Evolutionary conservation across 2,888 invertebrate species (phyloP), one percentile per base, ranked within the genome.

Genomic region (Cybosia mesomella): DNA sequence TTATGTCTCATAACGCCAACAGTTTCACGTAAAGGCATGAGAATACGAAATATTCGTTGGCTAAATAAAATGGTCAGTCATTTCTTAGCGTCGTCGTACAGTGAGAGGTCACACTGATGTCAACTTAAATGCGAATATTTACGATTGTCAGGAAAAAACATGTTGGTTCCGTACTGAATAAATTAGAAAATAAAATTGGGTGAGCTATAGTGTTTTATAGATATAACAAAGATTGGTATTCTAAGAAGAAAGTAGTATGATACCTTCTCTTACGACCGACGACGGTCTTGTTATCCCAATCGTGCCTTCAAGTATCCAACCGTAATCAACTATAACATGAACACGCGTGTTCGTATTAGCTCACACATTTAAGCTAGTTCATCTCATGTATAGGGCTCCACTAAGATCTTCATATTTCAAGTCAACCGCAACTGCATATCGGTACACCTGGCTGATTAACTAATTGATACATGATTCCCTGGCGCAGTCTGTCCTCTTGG

Each of bases 41-140:
- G 24, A 59, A 62, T 36, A 61, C 28, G 11, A 49, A 49, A 49
- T n/a, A n/a, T 49, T 32, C 32, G 18, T 18, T 53, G 28, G n/a
- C 43, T n/a, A 66, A 34, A 60, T 54, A 54, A 60, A 66, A 66
- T 36, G 60, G 49, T 39, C 36, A 24, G 58, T 24, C 28, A 24
- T 67, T 58, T 58, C 67, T 58, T 18, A 28, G 53, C 53, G 54
- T 21, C 53, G 28, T 53, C 15, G 57, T 53, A 61, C 39, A 53
- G 67, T 63, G 67, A 63, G 69, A 67, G 58, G 61, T 74, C 58
- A 76, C 13, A 60, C 60, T 62, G 68, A 58, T 72, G 72, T 74
- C 72, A 69, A 61, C 55, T 34, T 59, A 54, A 70, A 72, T n/a
- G 76, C 67, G 59, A 73, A 66, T 66, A 66, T 67, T 66, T 58